Base-by-base conservation (phyloP, 1,140 invertebrate genomes). In the Cyphomyrmex costatus region DNA sequence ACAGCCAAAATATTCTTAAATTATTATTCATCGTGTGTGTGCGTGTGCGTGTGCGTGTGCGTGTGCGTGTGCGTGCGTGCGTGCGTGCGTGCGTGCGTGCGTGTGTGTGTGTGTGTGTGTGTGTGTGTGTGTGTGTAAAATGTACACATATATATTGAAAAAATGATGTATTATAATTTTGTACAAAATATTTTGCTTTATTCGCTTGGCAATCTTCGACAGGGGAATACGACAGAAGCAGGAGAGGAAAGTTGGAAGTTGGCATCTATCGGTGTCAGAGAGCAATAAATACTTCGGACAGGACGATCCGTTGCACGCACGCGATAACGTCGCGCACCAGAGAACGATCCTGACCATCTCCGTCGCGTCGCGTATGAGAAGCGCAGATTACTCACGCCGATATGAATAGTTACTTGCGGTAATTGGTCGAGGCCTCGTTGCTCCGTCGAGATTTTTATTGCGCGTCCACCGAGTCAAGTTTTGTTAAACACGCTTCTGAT, bases 321-420 rank as follows among this genome's bases (percentile, higher is more conserved):
- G 60, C 71, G 77, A 71, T 87, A 86, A 83, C 60, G 58, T 83
- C 58, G 56, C 30, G 24, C 60, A 46, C 78, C 60, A 56, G 76
- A 76, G 58, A 58, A 86, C 66, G 49, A 83, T 53, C 56, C 27
- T 70, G 27, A 63, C 46, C 65, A 87, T 89, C 85, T 89, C 77
- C 21, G 49, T 89, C 19, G 36, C 49, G 12, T 19, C 49, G 58
- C 46, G 63, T 66, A 86, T 56, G 46, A 30, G 53, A 70, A 36
- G 46, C 58, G 84, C 56, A 91, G 82, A 91, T 90, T 82, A 85
- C 53, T 88, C 68, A 73, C 49, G 66, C 63, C 79, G 85, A 91
- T 91, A 91, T 90, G 89, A 89, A 89, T 91, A 89, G 90, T 90
- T 89, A 84, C 80, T 85, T 33, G 63, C 76, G 60, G 84, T 91